Evolutionary conservation across 2,113 vertebrate genomes (phyloP), one percentile per base, ranked within the genome.

Genomic region (Serinus canaria): DNA sequence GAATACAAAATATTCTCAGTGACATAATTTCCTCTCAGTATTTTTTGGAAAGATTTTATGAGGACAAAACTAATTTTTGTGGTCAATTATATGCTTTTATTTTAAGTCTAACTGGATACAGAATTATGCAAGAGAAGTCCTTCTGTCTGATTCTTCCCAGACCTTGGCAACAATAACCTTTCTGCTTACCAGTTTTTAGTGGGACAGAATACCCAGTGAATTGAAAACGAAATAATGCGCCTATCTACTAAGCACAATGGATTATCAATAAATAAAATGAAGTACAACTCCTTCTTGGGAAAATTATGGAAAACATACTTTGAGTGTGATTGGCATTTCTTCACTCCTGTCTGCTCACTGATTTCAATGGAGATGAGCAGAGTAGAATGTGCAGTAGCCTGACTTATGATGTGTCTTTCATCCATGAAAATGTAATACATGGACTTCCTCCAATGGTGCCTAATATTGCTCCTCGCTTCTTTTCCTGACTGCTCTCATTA

Each of bases 71-170:
- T 93, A 92, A 93, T 93, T 90, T 96, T 96, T 97, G 92, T 95
- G 87, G 94, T 96, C 85, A 94, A 90, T 94, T 96, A 90, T 97
- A 81, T 92, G 79, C 59, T 94, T 96, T 97, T 96, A 96, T 97
- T 97, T 95, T 91, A 95, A 95, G 93, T 83, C 82, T 94, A 92
- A 95, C 62, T 97, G 86, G 91, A 75, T 94, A 83, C 91, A 86
- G 92, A 90, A 92, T 92, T 94, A 85, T 92, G 87, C 90, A 98
- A 94, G 67, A 95, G 92, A 97, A 97, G 89, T 93, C 89, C 86
- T 96, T 94, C 73, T 96, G 87, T 96, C 90, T 98, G 95, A 97
- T 97, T 96, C 37, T 93, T 97, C 85, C 94, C 97, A 96, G 90
- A 91, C 94, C 55, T 96, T 96, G 91, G 88, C 84, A 95, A 84